phyloP scores from a whole-genome alignment of 2,113 vertebrate species.

The Chelonoidis abingdonii region DNA sequence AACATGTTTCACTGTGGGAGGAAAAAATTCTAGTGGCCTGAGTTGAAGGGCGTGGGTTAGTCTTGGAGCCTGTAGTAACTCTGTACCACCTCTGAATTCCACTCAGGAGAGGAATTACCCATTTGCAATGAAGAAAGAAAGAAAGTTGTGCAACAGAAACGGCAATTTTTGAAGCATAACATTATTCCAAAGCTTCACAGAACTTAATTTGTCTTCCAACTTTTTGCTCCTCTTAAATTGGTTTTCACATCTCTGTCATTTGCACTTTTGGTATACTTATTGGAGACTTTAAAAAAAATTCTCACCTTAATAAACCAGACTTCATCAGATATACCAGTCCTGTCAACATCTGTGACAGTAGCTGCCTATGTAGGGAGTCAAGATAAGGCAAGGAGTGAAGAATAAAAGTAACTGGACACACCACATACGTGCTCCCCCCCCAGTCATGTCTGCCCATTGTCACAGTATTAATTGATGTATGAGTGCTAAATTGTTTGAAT shows the following conservation, averaged over 20 bases:
- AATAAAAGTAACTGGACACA: background rate
- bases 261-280: background rate
- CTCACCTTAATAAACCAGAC: too few species aligned
- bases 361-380: background rate
- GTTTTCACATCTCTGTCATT: background rate
- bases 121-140: background rate
- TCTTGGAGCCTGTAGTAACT: background rate
- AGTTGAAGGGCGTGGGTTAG: background rate
- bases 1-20: background rate
- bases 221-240: background rate
- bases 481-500: background rate
- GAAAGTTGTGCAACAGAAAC: background rate
- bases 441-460: background rate
- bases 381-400: background rate
- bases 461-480: rapidly evolving
- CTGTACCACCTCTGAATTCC: background rate
- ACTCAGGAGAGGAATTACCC: too few species aligned
- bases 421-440: background rate
- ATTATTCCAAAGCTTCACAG: background rate
- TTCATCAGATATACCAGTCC: rapidly evolving
- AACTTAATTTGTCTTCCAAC: background rate
- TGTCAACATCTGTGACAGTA: rapidly evolving
- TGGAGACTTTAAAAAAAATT: background rate
- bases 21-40: background rate
- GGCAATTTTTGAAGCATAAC: background rate